Conservation (phyloP, 64 coral and sea anemone species). For the Anthopleura sola region DNA sequence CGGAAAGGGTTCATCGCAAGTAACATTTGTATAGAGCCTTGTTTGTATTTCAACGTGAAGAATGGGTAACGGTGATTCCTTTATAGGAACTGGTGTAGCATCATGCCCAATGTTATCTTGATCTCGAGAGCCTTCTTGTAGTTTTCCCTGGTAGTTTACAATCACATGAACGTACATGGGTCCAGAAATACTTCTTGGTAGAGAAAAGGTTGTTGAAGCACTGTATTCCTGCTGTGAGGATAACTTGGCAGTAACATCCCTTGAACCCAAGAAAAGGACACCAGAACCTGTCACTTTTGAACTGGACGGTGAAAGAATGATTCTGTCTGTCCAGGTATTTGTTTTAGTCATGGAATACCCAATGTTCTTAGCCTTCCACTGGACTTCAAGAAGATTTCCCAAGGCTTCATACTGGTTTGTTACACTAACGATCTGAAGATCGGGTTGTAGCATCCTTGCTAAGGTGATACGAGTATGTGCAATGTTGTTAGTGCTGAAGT, state of each 20-base stretch:
- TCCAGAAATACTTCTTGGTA: conserved; percentile 45
- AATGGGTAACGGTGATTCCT: background rate
- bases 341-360: conserved; percentile 40
- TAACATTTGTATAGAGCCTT: conserved; percentile 9
- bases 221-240: conserved; percentile 55
- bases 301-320: conserved; percentile 40
- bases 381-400: conserved; percentile 41
- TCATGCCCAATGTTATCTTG: conserved; percentile 8
- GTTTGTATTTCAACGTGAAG: background rate
- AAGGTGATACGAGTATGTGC: conserved; percentile 10
- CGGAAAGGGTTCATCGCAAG: conserved; percentile 40
- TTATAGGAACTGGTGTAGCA: background rate
- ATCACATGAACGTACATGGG: conserved; percentile 53
- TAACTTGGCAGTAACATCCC: conserved; percentile 39
- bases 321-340: conserved; percentile 46
- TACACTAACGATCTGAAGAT: conserved; percentile 35
- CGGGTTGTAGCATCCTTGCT: conserved; percentile 38
- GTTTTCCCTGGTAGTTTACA: conserved; percentile 16
- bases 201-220: conserved; percentile 29
- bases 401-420: conserved; percentile 45
- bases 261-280: conserved; percentile 32
- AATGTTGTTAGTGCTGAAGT: conserved; percentile 48
- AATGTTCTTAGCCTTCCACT: conserved; percentile 51
- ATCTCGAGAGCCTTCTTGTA: background rate
- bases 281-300: conserved; percentile 19